phyloP scores from a whole-genome alignment of 2,113 vertebrate genomes.

The Pyxicephalus adspersus region DNA sequence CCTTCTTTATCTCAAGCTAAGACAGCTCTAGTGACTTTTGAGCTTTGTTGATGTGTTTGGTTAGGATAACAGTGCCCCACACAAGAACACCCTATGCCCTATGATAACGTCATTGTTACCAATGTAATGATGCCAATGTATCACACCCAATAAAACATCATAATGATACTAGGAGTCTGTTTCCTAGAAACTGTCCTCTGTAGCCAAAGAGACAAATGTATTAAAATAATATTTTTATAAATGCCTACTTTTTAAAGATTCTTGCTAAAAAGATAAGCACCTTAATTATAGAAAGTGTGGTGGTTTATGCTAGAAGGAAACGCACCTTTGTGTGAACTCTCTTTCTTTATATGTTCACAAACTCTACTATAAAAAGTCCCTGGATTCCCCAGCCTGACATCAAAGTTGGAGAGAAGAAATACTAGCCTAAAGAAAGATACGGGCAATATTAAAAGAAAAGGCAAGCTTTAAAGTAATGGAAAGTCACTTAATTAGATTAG shows the following conservation, averaged over 20 bases:
- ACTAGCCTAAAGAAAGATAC: constrained; percentile 50
- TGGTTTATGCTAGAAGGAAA: constrained; percentile 24
- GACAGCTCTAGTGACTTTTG: too few species aligned
- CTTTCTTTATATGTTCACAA: constrained; percentile 46
- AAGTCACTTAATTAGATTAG: constrained; percentile 50
- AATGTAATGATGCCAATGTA: too few species aligned
- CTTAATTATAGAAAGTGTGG: constrained; percentile 35
- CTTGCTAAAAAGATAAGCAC: background rate
- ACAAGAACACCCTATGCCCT: too few species aligned
- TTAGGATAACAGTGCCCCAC: too few species aligned
- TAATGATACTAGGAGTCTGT: too few species aligned
- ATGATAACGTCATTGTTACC: too few species aligned
- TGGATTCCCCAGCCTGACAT: constrained; percentile 49
- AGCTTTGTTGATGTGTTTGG: too few species aligned
- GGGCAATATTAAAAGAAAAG: constrained; percentile 50
- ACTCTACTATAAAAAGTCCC: constrained; percentile 41
- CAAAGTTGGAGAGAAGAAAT: constrained; percentile 42
- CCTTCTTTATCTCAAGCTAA: too few species aligned
- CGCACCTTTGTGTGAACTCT: constrained; percentile 52
- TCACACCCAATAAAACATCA: too few species aligned
- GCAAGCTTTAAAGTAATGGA: constrained; percentile 45
- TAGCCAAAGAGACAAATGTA: too few species aligned
- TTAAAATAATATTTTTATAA: background rate
- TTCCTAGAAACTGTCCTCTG: too few species aligned
- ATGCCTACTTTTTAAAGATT: background rate